phyloP scores from a whole-genome alignment of 2,113 vertebrate species.

The Ciconia maguari region DNA sequence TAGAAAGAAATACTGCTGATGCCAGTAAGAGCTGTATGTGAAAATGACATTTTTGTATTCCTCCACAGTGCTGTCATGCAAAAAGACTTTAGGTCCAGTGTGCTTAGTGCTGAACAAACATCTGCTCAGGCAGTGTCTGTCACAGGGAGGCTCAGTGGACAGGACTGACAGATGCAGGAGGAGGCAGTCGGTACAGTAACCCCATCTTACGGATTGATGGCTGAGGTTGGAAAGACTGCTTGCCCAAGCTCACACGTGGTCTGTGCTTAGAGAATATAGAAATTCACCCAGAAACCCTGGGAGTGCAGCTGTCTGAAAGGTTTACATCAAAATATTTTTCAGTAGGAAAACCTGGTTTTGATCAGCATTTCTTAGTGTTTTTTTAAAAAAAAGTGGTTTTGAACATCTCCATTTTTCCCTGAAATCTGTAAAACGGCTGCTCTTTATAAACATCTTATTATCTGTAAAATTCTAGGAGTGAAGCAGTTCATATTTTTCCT shows the following conservation, averaged over 20 bases:
- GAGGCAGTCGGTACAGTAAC: neutral
- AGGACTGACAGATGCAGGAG: neutral
- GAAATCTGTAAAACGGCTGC: neutral
- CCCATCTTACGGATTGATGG: neutral
- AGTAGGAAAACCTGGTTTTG: neutral
- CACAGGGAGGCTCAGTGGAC: neutral
- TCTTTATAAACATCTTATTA: neutral
- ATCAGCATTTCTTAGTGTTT: neutral
- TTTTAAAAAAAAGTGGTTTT: neutral
- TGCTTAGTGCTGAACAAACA: neutral
- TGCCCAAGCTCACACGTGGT: accelerated
- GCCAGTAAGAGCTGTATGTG: neutral
- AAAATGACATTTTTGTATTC: neutral
- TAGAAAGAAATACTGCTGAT: neutral
- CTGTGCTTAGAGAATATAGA: neutral
- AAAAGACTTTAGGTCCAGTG: neutral
- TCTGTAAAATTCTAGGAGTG: neutral
- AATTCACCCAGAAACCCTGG: neutral
- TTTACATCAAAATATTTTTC: neutral
- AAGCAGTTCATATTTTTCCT: neutral
- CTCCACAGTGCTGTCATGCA: neutral
- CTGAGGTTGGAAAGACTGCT: neutral
- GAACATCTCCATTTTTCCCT: neutral
- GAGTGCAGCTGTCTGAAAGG: neutral
- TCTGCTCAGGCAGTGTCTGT: neutral